Conservation (phyloP, 2,888 invertebrate genomes). For the Acleris cristana region DNA sequence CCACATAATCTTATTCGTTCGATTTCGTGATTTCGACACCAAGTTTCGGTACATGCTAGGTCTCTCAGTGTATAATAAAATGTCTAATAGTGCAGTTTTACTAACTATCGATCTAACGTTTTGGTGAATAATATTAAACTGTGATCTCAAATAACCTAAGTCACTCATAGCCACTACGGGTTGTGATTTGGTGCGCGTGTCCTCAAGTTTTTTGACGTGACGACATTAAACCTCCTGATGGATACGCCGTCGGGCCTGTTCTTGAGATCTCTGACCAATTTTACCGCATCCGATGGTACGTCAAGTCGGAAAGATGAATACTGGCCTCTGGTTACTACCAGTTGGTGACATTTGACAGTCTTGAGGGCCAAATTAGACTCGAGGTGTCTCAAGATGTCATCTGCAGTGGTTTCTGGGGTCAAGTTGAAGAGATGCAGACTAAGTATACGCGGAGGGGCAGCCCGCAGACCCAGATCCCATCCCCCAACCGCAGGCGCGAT, state of each 20-base stretch:
- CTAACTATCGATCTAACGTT: not conserved
- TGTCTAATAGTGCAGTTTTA: not conserved
- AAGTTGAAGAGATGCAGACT: not conserved
- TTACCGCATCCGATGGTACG: not conserved
- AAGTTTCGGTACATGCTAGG: not conserved
- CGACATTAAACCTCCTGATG: not conserved
- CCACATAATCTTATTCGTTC: conserved; percentile 3
- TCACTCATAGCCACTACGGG: not conserved
- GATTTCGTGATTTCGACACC: not conserved
- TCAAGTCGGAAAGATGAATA: not conserved
- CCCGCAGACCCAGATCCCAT: not conserved
- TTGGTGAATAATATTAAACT: not conserved
- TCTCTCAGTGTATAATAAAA: not conserved
- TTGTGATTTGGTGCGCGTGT: not conserved
- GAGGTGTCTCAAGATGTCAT: not conserved
- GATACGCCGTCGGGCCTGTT: not conserved
- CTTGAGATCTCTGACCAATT: not conserved
- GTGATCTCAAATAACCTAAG: not conserved
- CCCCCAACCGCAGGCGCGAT: not conserved
- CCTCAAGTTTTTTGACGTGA: not conserved
- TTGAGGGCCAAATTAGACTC: not conserved
- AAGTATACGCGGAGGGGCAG: not conserved
- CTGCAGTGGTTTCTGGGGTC: not conserved
- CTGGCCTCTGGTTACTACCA: not conserved
- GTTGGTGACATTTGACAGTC: not conserved